Evolutionary conservation across 2,113 vertebrate genomes (phyloP).

Genomic region (Dipodomys ordii): DNA sequence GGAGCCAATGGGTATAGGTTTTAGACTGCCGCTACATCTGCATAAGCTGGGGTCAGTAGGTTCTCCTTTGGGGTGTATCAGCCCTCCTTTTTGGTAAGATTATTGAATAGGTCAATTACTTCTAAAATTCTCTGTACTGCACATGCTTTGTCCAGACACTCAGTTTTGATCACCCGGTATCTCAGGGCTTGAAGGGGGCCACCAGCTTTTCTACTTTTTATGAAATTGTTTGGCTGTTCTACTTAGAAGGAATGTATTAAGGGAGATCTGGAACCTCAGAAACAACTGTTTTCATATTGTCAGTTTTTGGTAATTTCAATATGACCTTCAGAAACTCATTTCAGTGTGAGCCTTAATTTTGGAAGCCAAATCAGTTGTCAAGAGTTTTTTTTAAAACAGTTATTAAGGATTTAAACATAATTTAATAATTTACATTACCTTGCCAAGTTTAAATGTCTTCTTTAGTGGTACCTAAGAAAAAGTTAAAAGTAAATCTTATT

Average conservation of each 20-base stretch:
- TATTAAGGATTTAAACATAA: neutral
- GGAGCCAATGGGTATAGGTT: neutral
- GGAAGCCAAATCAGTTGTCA: neutral
- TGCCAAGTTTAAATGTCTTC: conserved; percentile 1
- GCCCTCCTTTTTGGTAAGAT: neutral
- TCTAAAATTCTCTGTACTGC: neutral
- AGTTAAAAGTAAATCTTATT: neutral
- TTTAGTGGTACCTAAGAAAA: neutral
- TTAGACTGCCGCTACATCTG: neutral
- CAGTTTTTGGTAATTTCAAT: conserved; percentile 49
- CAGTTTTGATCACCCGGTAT: neutral
- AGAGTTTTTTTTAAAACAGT: neutral
- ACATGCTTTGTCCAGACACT: neutral
- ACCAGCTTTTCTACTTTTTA: conserved; percentile 10
- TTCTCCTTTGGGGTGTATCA: neutral
- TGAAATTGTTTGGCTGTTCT: neutral
- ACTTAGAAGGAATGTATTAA: neutral
- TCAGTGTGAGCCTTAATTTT: conserved; percentile 30
- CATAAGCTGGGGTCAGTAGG: neutral
- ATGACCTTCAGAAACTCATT: conserved; percentile 22
- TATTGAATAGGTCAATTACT: neutral
- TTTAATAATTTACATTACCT: neutral
- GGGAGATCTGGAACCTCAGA: neutral
- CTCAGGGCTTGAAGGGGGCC: neutral
- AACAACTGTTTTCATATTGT: neutral